Evolutionary conservation across 2,888 invertebrate species (phyloP), one percentile per base, ranked within the genome.

Genomic region (Physocephala rufipes): DNA sequence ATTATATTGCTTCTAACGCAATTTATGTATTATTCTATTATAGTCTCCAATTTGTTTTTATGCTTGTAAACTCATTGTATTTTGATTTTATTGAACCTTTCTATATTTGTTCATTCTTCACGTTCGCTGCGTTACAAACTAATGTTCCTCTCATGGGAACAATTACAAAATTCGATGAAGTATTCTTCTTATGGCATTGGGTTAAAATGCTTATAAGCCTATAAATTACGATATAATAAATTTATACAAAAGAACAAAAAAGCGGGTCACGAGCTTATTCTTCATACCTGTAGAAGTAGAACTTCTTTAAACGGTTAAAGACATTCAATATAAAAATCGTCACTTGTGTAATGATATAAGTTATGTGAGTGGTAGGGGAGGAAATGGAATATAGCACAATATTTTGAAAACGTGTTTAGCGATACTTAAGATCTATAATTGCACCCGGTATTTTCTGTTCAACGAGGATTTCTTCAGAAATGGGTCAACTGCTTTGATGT

Each of bases 351-450:
- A 24, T 19, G 0, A 2, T 21, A 21, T 21, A 24, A 24, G 12
- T 28, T 45, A 24, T 47, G 63, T 19, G 24, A 62, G 3, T n/a
- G n/a, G n/a, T n/a, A n/a, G n/a, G n/a, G n/a, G n/a, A n/a, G n/a
- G n/a, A n/a, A n/a, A n/a, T 13, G 47, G 12, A 45, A 19, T 2
- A 21, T 43, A 26, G 58, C 13, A 45, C 36, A 53, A 53, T 55
- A 24, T 55, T 59, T 15, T 28, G 26, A 49, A 55, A 93, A 84
- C 97, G 96, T 83, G 97, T 94, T 87, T 97, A 95, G 82, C 97
- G 61, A 71, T 24, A 73, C 73, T 75, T 77, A 75, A 72, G 67
- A 70, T 69, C 76, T 77, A 79, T 70, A 78, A 78, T 78, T 80
- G 79, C 79, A 79, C 75, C 74, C 75, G 81, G 82, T 79, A 82